Percentiles rank a stretch among this genome's conserved stretches.
Evolutionary conservation across 92 coral and sea anemone genomes (phyloP).

Genomic region (Blastomussa wellsi): DNA sequence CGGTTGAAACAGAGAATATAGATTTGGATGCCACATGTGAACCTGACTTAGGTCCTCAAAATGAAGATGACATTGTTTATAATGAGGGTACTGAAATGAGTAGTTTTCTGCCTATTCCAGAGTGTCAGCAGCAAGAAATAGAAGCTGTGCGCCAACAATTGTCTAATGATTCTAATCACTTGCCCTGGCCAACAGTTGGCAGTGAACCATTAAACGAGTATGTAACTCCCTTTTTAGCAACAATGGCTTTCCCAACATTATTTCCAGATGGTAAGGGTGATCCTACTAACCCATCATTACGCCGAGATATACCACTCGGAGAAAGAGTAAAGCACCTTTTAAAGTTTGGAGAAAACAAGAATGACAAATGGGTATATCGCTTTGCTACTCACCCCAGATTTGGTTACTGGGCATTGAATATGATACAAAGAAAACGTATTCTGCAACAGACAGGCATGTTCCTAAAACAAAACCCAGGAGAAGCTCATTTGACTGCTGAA

Average conservation of each 20-base stretch:
- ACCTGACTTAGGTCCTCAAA: conserved; percentile 39
- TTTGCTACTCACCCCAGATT: conserved; percentile 74
- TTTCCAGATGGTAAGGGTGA: too few relatives aligned
- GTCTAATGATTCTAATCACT: conserved; percentile 30
- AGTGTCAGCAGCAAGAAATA: conserved; percentile 43
- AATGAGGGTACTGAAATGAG: too few relatives aligned
- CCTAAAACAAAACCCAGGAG: conserved; percentile 61
- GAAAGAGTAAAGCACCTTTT: conserved; percentile 52
- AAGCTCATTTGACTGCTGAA: conserved; percentile 54
- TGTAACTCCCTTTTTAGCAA: conserved; percentile 44
- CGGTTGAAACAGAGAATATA: conserved; percentile 51
- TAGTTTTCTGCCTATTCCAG: conserved; percentile 43
- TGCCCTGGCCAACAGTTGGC: conserved; percentile 43
- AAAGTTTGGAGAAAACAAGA: conserved; percentile 53
- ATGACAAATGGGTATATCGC: conserved; percentile 48
- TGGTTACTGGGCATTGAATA: conserved; percentile 74
- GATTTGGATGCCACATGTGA: conserved; percentile 30
- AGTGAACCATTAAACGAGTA: conserved; percentile 56
- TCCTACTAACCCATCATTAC: conserved; percentile 53
- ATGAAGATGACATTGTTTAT: conserved; percentile 51
- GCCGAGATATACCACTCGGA: conserved; percentile 40
- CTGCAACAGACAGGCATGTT: conserved; percentile 70
- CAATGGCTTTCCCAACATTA: conserved; percentile 71
- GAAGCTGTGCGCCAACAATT: conserved; percentile 32
- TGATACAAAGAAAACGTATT: conserved; percentile 63